Conservation (phyloP, 1,140 invertebrate genomes). For the Habropoda laboriosa region DNA sequence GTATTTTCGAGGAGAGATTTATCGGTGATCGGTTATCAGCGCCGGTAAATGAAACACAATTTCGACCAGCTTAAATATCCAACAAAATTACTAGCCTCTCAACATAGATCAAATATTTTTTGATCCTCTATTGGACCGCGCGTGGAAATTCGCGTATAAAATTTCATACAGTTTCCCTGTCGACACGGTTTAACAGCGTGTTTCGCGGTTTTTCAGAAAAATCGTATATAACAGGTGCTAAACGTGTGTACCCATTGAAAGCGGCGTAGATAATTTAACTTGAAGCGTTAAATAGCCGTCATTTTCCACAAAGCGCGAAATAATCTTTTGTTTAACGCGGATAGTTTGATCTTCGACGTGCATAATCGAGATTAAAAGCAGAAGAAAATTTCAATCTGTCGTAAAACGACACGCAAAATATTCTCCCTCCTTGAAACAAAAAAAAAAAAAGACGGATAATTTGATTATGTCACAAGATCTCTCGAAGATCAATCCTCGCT, state of each 20-base stretch:
- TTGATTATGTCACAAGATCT: background rate
- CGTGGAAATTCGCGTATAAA: background rate
- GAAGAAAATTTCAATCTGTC: no score
- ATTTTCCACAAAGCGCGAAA: background rate
- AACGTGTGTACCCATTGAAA: background rate
- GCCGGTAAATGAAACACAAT: no score
- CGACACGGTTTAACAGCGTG: background rate
- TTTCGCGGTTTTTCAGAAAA: background rate
- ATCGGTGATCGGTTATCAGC: no score
- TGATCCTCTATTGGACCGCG: background rate
- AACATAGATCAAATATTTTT: background rate
- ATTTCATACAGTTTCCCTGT: background rate
- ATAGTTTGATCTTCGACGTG: background rate
- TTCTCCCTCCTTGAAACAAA: background rate
- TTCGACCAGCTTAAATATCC: no score
- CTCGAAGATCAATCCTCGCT: background rate
- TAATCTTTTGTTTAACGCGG: background rate
- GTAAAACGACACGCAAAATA: no score
- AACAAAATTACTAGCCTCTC: no score
- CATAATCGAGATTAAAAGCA: background rate
- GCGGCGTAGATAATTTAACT: background rate
- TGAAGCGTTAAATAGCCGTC: background rate
- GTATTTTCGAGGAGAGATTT: no score
- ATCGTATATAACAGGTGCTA: background rate
- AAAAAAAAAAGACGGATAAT: background rate